Conservation (phyloP, 2,113 vertebrate genomes). For the Dolichallabes microphthalmus region DNA sequence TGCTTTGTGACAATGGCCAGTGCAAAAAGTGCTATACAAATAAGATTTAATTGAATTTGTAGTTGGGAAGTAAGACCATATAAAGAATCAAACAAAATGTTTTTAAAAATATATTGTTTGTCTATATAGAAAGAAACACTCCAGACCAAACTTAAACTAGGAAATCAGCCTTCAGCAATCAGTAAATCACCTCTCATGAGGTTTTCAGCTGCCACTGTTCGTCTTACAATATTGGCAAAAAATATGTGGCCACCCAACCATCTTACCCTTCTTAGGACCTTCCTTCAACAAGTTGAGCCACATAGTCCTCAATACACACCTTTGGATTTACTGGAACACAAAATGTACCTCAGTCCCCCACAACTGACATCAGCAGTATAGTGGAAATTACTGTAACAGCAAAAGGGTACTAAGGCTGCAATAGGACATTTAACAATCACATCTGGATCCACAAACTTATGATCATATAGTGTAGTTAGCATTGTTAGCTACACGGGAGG, state of each 20-base stretch:
- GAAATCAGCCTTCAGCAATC: no score
- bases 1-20: no score
- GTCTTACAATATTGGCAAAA: background rate
- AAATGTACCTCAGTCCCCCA: background rate
- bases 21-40: no score
- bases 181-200: background rate
- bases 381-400: background rate
- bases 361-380: background rate
- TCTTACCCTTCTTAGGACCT: background rate
- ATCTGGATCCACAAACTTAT: background rate
- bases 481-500: background rate
- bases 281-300: background rate
- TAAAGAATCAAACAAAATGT: background rate
- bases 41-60: no score
- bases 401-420: background rate
- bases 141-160: background rate
- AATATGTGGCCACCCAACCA: background rate
- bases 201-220: background rate
- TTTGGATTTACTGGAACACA: background rate
- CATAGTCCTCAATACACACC: background rate
- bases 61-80: background rate
- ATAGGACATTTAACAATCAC: background rate
- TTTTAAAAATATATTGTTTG: background rate
- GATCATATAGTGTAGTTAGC: background rate
- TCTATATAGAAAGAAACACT: background rate